Conservation (phyloP, 2,888 invertebrate species). For the Cerastoderma edule region DNA sequence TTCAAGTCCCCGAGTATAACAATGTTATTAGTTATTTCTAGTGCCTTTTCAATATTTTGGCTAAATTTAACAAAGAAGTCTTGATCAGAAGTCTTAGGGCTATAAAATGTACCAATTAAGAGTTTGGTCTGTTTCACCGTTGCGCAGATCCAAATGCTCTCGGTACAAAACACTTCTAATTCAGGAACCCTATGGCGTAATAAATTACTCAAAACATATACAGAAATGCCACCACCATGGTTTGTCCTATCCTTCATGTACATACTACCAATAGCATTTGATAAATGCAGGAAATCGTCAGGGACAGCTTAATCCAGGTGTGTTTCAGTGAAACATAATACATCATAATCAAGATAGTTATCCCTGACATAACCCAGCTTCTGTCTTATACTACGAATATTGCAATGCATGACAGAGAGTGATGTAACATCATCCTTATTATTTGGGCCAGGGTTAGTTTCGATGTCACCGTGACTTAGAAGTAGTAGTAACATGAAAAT, state of each 20-base stretch:
- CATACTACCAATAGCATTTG: background rate
- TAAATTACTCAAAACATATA: background rate
- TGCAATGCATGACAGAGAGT: background rate
- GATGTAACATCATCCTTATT: background rate
- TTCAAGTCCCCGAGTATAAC: background rate
- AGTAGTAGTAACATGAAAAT: background rate
- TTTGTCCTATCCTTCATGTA: background rate
- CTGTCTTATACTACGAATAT: background rate
- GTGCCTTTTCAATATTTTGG: background rate
- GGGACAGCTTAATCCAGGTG: background rate
- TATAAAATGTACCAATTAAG: slow-evolving; percentile 1
- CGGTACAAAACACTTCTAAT: background rate
- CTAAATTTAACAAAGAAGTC: background rate
- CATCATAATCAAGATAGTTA: background rate
- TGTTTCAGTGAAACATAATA: background rate
- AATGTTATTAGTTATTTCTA: slow-evolving; percentile 2
- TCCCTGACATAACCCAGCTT: background rate
- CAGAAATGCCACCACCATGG: background rate
- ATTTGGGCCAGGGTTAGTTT: background rate
- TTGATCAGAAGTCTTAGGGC: background rate
- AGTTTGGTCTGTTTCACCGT: background rate
- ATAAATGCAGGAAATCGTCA: background rate
- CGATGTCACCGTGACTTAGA: background rate
- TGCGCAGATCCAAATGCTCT: background rate
- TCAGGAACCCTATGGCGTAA: background rate